Percentiles rank a stretch among this genome's conserved stretches.
These are phyloP conservation scores for Meriones unguiculatus DNA, from an alignment of 2,113 vertebrate genomes.

Conservation along the genomic window DNA sequence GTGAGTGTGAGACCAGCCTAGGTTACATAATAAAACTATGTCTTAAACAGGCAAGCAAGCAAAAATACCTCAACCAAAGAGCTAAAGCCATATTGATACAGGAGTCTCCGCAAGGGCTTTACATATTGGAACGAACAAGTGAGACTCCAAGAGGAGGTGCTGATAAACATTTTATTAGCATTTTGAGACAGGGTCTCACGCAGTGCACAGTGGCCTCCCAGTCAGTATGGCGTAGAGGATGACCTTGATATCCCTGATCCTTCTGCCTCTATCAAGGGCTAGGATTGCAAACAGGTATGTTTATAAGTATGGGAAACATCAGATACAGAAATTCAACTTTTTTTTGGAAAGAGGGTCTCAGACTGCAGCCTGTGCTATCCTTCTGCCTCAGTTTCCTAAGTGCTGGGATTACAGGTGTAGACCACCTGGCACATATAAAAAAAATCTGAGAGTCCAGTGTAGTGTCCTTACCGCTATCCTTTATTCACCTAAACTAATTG, in stretches of 20 bases:
- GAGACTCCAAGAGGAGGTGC: neutral
- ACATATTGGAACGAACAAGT: neutral
- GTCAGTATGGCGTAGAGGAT: neutral
- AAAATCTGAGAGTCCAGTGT: conserved; percentile 10
- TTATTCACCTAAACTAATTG: conserved; percentile 17
- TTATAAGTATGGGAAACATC: neutral
- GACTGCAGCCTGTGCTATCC: neutral
- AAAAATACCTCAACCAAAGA: neutral
- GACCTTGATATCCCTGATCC: neutral
- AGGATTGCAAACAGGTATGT: neutral
- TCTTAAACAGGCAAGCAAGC: neutral
- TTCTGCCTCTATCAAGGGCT: neutral
- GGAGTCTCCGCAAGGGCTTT: neutral
- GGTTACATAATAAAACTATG: neutral
- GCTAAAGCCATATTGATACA: neutral
- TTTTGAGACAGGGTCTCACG: neutral
- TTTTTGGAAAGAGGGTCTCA: neutral
- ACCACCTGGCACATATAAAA: neutral
- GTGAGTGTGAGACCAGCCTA: neutral
- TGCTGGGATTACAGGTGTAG: neutral
- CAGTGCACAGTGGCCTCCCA: neutral
- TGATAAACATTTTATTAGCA: neutral
- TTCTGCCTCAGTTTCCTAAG: neutral
- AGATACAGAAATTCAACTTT: neutral
- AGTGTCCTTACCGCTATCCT: neutral